Evolutionary conservation across 2,797 vertebrate species (phyloP).

Genomic region (Champsocephalus esox): DNA sequence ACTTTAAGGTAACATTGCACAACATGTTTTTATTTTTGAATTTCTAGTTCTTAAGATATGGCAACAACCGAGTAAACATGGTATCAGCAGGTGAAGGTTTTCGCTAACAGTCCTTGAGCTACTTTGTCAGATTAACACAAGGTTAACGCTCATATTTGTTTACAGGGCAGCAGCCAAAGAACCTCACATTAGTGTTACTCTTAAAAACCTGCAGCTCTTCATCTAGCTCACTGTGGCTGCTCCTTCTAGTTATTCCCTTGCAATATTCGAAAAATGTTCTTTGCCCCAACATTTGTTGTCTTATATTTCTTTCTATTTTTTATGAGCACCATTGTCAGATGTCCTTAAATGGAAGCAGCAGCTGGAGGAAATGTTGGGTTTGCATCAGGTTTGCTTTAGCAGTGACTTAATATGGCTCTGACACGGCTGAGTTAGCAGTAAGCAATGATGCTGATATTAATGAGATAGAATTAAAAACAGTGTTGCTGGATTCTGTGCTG

Average conservation of each 20-base stretch:
- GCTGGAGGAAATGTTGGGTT: neutral
- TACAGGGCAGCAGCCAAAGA: neutral
- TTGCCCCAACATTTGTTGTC: neutral
- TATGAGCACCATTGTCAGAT: neutral
- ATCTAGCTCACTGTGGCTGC: neutral
- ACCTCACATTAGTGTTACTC: too few species aligned
- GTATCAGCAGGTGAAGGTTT: neutral
- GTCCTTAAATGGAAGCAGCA: neutral
- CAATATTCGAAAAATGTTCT: neutral
- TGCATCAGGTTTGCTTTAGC: neutral
- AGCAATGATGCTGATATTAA: conserved; percentile 2
- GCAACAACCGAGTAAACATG: neutral
- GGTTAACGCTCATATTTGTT: neutral
- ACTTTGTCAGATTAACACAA: neutral
- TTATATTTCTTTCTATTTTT: neutral
- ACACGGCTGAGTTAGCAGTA: neutral
- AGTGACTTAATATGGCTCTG: neutral
- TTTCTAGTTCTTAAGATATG: neutral
- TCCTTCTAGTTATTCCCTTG: neutral
- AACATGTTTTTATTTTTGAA: neutral
- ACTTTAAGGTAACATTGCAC: neutral
- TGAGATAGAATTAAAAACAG: conserved; percentile 14
- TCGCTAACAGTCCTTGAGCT: neutral
- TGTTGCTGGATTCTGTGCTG: conserved; percentile 17
- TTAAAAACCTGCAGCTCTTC: too few species aligned